These are phyloP conservation scores for Phortica magna DNA, from an alignment of 2,888 invertebrate genomes.

Conservation along the genomic window DNA sequence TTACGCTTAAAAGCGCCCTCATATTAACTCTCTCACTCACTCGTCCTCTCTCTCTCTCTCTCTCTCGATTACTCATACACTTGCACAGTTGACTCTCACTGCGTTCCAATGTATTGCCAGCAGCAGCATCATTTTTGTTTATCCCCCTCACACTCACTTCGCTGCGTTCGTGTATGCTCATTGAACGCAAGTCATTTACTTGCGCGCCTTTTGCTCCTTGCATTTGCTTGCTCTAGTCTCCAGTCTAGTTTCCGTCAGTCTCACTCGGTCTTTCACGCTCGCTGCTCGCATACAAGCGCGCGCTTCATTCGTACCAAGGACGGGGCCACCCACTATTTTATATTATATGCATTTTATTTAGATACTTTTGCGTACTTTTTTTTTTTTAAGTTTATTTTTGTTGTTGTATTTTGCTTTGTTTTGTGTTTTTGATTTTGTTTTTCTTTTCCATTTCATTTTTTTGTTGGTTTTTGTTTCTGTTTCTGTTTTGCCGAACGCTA, in stretches of 20 bases:
- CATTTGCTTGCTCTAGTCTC: neutral
- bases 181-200: neutral
- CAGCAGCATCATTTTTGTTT: neutral
- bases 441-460: slow-evolving; percentile 52
- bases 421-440: slow-evolving; percentile 56
- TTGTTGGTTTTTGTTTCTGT: slow-evolving; percentile 49
- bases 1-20: neutral
- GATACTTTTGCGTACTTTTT: slow-evolving; percentile 58
- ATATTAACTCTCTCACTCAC: neutral
- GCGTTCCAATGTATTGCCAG: neutral
- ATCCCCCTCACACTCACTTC: neutral
- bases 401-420: slow-evolving; percentile 73
- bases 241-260: slow-evolving; percentile 51
- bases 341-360: slow-evolving; percentile 65
- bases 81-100: neutral
- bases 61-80: neutral
- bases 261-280: slow-evolving; percentile 69
- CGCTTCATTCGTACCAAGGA: slow-evolving; percentile 60
- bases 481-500: slow-evolving; percentile 49
- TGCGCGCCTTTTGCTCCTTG: slow-evolving; percentile 11
- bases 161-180: neutral
- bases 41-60: neutral
- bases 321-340: slow-evolving; percentile 41
- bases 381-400: slow-evolving; percentile 43
- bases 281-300: slow-evolving; percentile 55